These are phyloP conservation scores for Strigops habroptila DNA, from an alignment of 2,113 vertebrate species.

Conservation along the genomic window DNA sequence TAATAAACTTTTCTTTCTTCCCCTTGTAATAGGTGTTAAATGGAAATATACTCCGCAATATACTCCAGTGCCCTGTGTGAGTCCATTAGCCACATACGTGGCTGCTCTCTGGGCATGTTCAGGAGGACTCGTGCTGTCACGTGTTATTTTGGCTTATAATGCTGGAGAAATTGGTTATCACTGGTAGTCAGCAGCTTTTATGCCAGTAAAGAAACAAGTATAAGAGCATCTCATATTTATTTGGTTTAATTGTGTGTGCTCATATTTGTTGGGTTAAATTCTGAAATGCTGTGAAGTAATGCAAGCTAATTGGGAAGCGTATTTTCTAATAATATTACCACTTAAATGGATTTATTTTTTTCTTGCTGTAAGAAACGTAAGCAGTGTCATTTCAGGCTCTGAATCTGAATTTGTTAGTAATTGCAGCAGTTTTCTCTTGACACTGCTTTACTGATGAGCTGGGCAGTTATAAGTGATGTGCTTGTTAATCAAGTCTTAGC, in stretches of 20 bases:
- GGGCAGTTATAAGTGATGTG: not conserved
- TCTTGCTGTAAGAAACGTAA: not conserved
- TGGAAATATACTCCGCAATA: slow-evolving; percentile 32
- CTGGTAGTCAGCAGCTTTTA: slow-evolving; percentile 2
- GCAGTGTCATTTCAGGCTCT: not conserved
- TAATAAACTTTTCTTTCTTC: slow-evolving; percentile 53
- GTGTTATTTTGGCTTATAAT: slow-evolving; percentile 12
- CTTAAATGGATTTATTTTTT: not conserved
- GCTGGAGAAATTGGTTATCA: not conserved
- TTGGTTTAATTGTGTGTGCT: not conserved
- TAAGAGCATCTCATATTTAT: not conserved
- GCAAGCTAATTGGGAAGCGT: not conserved
- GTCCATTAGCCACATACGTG: slow-evolving; percentile 20
- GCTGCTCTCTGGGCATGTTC: slow-evolving; percentile 39
- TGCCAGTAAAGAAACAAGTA: not conserved
- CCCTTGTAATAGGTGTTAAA: slow-evolving; percentile 60
- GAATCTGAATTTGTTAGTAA: not conserved
- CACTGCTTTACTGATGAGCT: not conserved
- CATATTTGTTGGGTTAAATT: not conserved
- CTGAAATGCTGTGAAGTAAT: not conserved
- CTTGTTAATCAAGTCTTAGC: not conserved
- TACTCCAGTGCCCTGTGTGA: slow-evolving; percentile 54
- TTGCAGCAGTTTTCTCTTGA: not conserved
- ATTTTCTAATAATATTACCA: not conserved
- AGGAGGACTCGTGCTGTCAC: slow-evolving; percentile 16